phyloP scores from a whole-genome alignment of 2,113 vertebrate genomes.

The Sinocyclocheilus rhinocerous region DNA sequence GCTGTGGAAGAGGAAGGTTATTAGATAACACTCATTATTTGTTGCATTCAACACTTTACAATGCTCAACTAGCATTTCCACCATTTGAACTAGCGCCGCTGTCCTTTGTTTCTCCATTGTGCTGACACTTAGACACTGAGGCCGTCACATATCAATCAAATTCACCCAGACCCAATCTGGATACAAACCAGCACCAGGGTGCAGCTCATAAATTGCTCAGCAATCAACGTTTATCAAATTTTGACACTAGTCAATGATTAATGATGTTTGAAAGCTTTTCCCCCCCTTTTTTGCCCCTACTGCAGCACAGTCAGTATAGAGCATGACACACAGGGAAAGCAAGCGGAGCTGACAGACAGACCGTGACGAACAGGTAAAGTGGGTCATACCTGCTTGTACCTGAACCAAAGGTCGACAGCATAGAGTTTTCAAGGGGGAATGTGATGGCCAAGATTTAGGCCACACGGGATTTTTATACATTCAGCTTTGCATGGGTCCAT shows the following conservation, averaged over 20 bases:
- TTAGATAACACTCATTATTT: neutral
- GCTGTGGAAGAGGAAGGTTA: neutral
- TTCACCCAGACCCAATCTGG: neutral
- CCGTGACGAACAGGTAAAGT: neutral
- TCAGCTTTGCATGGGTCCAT: no score
- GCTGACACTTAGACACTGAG: neutral
- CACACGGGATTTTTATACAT: no score
- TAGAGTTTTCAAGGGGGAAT: neutral
- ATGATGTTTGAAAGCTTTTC: neutral
- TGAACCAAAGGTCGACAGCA: neutral
- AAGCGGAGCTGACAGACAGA: neutral
- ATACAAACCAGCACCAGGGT: neutral
- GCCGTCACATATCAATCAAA: neutral
- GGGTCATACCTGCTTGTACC: neutral
- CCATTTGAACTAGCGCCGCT: neutral
- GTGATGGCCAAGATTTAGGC: no score
- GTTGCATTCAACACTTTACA: no score
- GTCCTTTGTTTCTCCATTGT: neutral
- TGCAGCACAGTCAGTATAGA: neutral
- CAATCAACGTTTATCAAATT: conserved; percentile 23
- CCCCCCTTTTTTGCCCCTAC: neutral
- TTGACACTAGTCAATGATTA: conserved; percentile 18
- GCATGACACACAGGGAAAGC: neutral
- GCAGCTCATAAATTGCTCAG: conserved; percentile 26
- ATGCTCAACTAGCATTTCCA: no score